phyloP scores from a whole-genome alignment of 2,888 invertebrate species.

The Deilephila porcellus region DNA sequence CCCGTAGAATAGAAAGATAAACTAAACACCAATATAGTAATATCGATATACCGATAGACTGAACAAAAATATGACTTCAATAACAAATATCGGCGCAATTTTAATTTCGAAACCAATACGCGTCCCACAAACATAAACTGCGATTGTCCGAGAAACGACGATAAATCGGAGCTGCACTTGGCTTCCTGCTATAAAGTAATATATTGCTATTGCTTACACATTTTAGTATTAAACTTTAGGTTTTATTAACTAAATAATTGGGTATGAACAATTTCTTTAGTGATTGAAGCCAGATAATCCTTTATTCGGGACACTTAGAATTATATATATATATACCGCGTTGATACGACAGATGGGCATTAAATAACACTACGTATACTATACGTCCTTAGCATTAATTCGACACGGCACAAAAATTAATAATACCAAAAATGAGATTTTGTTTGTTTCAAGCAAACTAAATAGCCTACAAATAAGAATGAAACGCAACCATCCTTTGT shows the following conservation, averaged over 20 bases:
- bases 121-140: constrained; percentile 52
- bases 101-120: constrained; percentile 45
- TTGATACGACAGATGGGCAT: too few species aligned
- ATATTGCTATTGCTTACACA: background rate
- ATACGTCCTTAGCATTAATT: too few species aligned
- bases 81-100: constrained; percentile 7
- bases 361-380: too few species aligned
- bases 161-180: constrained; percentile 53
- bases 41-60: background rate
- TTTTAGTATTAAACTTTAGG: background rate
- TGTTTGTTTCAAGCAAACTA: too few species aligned
- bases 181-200: background rate
- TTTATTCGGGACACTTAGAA: too few species aligned
- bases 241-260: background rate
- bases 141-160: constrained; percentile 51
- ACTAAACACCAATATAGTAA: background rate
- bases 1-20: background rate
- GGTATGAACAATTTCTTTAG: background rate
- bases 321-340: too few species aligned
- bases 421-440: too few species aligned
- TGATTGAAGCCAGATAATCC: too few species aligned
- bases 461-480: too few species aligned
- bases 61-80: background rate
- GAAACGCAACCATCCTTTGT: too few species aligned
- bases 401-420: too few species aligned